Evolutionary conservation across 2,113 vertebrate genomes (phyloP).

Genomic region (Martes martes): DNA sequence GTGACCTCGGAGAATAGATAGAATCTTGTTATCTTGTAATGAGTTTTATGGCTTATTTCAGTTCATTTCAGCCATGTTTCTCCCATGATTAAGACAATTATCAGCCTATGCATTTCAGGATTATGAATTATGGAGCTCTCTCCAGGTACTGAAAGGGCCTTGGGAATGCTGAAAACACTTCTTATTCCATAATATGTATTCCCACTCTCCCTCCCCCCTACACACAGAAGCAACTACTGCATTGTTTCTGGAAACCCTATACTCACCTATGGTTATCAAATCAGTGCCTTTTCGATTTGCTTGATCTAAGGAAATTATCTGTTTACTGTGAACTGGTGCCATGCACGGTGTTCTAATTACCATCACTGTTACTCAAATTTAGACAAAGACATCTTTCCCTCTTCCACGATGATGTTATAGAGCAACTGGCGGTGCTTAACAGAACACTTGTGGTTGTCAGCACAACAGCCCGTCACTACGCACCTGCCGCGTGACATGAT

Average conservation of each 20-base stretch:
- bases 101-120: conserved; percentile 78
- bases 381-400: neutral
- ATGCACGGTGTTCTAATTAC: neutral
- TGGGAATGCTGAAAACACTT: conserved; percentile 54
- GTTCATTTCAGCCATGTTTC: conserved; percentile 83
- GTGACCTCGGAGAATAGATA: conserved; percentile 83
- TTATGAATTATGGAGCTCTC: conserved; percentile 82
- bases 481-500: fast-evolving
- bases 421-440: neutral
- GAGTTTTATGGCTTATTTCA: conserved; percentile 86
- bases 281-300: neutral
- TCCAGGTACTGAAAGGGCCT: conserved; percentile 19
- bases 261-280: neutral
- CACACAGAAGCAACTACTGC: neutral
- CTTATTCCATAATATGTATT: neutral
- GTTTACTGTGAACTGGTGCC: neutral
- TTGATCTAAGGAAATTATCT: neutral
- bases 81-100: conserved; percentile 85
- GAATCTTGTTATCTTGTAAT: conserved; percentile 88
- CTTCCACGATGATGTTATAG: neutral
- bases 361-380: neutral
- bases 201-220: too few relatives aligned
- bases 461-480: neutral
- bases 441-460: neutral
- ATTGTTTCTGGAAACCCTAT: neutral